A percentile compares a stretch with the other conserved stretches of the same genome.
Conservation (phyloP, 2,888 invertebrate species). For the Napeogenes inachia region DNA sequence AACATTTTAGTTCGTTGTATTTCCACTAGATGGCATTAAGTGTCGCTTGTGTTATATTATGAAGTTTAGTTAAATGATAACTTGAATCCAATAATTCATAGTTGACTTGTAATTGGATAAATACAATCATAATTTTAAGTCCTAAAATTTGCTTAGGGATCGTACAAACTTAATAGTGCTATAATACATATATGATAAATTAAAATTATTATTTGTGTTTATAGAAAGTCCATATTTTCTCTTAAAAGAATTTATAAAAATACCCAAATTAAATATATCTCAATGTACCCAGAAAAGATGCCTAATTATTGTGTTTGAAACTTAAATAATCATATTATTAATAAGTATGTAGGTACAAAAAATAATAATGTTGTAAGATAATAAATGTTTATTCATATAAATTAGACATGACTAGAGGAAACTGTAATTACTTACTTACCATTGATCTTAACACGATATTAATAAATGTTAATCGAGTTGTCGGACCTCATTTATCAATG, state of each 20-base stretch:
- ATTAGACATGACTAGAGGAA: conserved; percentile 12
- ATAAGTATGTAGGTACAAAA: background rate
- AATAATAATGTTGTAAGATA: background rate
- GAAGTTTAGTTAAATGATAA: background rate
- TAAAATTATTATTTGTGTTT: too few species aligned
- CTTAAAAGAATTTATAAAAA: too few species aligned
- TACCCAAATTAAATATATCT: too few species aligned
- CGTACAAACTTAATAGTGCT: too few species aligned
- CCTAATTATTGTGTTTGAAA: background rate
- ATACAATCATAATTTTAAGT: too few species aligned
- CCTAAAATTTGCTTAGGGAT: too few species aligned
- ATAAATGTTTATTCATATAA: conserved; percentile 7
- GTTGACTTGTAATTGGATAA: too few species aligned
- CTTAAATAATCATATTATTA: background rate
- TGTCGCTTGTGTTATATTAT: background rate
- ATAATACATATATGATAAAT: too few species aligned
- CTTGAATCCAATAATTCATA: too few species aligned
- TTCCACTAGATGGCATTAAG: conserved; percentile 46
- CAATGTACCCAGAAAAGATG: too few species aligned
- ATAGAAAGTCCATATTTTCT: too few species aligned
- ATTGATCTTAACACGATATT: conserved; percentile 11
- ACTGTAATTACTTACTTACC: conserved; percentile 15
- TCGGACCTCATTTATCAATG: conserved; percentile 11
- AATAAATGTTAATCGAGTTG: conserved; percentile 12
- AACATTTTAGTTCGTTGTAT: conserved; percentile 39